phyloP scores from a whole-genome alignment of 2,888 invertebrate species.

The Mesochorus sp. region DNA sequence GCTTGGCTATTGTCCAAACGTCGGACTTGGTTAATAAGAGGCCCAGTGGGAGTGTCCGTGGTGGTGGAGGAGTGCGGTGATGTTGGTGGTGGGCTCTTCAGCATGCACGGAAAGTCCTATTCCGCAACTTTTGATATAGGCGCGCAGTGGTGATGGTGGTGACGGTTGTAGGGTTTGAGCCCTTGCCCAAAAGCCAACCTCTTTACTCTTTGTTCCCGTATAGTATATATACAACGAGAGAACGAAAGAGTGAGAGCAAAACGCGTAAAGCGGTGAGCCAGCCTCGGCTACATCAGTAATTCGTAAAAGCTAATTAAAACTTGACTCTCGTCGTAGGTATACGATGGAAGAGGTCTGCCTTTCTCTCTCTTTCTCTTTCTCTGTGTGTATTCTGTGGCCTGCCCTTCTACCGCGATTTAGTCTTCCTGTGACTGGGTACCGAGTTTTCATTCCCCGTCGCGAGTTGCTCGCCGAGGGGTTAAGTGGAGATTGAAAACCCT shows the following conservation, averaged over 20 bases:
- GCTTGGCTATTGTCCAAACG: slow-evolving; percentile 75
- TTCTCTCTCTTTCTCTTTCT: slow-evolving; percentile 58
- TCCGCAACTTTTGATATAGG: slow-evolving; percentile 41
- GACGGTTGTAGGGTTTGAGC: slow-evolving; percentile 34
- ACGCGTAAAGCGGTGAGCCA: slow-evolving; percentile 73
- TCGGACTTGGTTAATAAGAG: slow-evolving; percentile 57
- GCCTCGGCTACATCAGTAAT: slow-evolving; percentile 78
- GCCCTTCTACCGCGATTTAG: slow-evolving; percentile 14
- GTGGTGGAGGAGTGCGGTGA: too few species aligned
- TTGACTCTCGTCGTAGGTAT: slow-evolving; percentile 73
- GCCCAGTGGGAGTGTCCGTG: slow-evolving; percentile 24
- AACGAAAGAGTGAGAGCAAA: slow-evolving; percentile 52
- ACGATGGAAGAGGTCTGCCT: slow-evolving; percentile 63
- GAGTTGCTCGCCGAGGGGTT: slow-evolving; percentile 67
- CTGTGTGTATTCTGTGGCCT: slow-evolving; percentile 58
- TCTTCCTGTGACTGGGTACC: slow-evolving; percentile 52
- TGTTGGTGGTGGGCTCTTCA: slow-evolving; percentile 19
- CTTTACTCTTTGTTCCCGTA: slow-evolving; percentile 72
- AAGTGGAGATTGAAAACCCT: slow-evolving; percentile 74
- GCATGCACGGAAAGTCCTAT: slow-evolving; percentile 27
- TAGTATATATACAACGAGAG: background rate
- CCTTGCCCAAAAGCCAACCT: slow-evolving; percentile 57
- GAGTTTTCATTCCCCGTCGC: slow-evolving; percentile 60
- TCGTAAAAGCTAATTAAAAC: slow-evolving; percentile 81
- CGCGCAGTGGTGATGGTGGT: slow-evolving; percentile 23